Evolutionary conservation across 2,113 vertebrate genomes (phyloP).

Genomic region (Percopsis transmontana): DNA sequence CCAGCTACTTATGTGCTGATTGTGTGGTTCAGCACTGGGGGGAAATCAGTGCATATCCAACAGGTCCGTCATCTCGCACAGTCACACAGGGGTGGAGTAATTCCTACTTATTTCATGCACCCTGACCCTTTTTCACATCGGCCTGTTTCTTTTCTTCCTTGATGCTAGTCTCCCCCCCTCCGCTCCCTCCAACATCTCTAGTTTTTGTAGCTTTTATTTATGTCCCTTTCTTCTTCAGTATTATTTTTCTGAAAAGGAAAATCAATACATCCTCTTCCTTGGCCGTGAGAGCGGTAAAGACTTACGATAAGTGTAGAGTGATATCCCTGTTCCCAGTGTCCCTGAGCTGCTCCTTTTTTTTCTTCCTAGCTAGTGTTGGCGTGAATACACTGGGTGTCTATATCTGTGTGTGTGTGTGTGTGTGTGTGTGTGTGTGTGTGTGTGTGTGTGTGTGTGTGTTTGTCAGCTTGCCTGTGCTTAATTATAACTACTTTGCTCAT

Average conservation of each 20-base stretch:
- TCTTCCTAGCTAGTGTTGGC: constrained; percentile 6
- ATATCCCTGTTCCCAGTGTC: constrained; percentile 33
- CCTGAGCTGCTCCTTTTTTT: neutral
- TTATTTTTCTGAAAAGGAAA: constrained; percentile 67
- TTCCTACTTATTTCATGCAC: constrained; percentile 18
- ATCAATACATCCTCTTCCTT: constrained; percentile 65
- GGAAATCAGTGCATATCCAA: constrained; percentile 64
- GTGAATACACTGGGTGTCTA: too few relatives aligned
- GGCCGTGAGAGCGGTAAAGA: constrained; percentile 49
- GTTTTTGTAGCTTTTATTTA: constrained; percentile 62
- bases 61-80: constrained; percentile 33
- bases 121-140: constrained; percentile 14
- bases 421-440: constrained; percentile 3
- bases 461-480: neutral
- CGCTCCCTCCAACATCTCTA: constrained; percentile 45
- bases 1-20: constrained; percentile 44
- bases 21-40: constrained; percentile 55
- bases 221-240: constrained; percentile 57
- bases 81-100: constrained; percentile 33
- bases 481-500: constrained; percentile 44
- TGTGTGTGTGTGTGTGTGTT: neutral
- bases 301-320: constrained; percentile 40
- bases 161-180: constrained; percentile 12
- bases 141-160: constrained; percentile 33
- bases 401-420: constrained; percentile 3